Conservation (phyloP, 1,140 invertebrate genomes). For the Cotesia glomerata region DNA sequence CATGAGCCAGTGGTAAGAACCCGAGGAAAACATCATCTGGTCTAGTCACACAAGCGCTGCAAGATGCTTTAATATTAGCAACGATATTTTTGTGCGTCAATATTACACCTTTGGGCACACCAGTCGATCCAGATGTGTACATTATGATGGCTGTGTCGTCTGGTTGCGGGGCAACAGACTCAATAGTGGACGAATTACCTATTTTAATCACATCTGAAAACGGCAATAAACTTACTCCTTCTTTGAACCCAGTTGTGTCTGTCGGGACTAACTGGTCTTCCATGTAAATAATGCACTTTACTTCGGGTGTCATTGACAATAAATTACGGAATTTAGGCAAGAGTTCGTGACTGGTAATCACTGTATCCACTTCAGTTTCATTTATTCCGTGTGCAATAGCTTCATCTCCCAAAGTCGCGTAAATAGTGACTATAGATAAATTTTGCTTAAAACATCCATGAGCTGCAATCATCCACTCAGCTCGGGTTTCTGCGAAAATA, state of each 20-base stretch:
- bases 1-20: constrained; percentile 96
- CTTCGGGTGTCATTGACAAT: constrained; percentile 70
- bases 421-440: constrained; percentile 89
- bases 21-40: constrained; percentile 88
- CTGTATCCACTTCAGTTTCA: constrained; percentile 91
- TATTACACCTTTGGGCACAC: constrained; percentile 86
- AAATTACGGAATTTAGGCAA: constrained; percentile 88
- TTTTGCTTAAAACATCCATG: constrained; percentile 94
- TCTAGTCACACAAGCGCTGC: constrained; percentile 75
- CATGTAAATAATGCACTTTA: constrained; percentile 87
- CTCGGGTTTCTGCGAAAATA: constrained; percentile 95
- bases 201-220: constrained; percentile 48
- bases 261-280: constrained; percentile 81
- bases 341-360: constrained; percentile 89
- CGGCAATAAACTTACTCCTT: constrained; percentile 46
- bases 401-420: constrained; percentile 95
- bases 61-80: constrained; percentile 85
- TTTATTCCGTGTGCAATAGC: constrained; percentile 95
- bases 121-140: constrained; percentile 95
- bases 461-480: constrained; percentile 96
- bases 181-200: constrained; percentile 47
- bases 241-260: constrained; percentile 71
- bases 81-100: constrained; percentile 92
- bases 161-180: constrained; percentile 67
- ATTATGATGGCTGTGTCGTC: constrained; percentile 91